A percentile compares a stretch with the other conserved stretches of the same genome.
phyloP scores from a whole-genome alignment of 2,888 invertebrate species.

The Xanthorhoe designata region DNA sequence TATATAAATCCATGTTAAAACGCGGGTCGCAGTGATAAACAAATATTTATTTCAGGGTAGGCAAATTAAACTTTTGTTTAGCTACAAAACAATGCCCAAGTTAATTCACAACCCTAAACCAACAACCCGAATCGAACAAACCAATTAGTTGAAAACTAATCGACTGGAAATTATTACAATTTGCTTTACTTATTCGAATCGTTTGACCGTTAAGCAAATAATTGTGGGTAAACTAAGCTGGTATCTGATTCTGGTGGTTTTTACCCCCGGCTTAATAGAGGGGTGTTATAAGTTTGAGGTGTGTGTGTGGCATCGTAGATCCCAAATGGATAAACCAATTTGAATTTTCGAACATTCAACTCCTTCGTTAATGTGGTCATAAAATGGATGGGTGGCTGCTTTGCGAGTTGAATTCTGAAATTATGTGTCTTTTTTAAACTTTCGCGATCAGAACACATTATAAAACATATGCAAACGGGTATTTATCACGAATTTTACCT shows the following conservation, averaged over 20 bases:
- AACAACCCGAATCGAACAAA: not conserved
- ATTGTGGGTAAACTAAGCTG: not conserved
- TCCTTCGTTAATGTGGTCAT: too few species aligned
- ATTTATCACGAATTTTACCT: too few species aligned
- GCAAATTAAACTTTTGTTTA: not conserved
- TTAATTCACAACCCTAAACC: not conserved
- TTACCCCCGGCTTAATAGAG: not conserved
- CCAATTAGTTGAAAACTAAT: not conserved
- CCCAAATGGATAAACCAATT: too few species aligned
- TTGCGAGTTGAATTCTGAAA: too few species aligned
- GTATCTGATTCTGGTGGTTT: not conserved
- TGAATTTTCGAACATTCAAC: too few species aligned
- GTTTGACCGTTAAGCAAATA: not conserved
- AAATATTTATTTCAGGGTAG: not conserved
- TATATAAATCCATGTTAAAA: not conserved
- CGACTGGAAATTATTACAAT: slow-evolving; percentile 5
- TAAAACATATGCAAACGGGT: too few species aligned
- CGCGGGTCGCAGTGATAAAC: not conserved
- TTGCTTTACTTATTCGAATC: not conserved
- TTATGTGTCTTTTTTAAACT: too few species aligned
- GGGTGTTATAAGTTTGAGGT: too few species aligned
- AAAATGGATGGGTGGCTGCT: too few species aligned
- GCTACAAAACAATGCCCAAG: not conserved
- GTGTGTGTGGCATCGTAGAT: too few species aligned
- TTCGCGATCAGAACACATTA: too few species aligned